These are phyloP conservation scores for Pristionchus mayeri DNA, from an alignment of 2,888 invertebrate species.

Conservation along the genomic window DNA sequence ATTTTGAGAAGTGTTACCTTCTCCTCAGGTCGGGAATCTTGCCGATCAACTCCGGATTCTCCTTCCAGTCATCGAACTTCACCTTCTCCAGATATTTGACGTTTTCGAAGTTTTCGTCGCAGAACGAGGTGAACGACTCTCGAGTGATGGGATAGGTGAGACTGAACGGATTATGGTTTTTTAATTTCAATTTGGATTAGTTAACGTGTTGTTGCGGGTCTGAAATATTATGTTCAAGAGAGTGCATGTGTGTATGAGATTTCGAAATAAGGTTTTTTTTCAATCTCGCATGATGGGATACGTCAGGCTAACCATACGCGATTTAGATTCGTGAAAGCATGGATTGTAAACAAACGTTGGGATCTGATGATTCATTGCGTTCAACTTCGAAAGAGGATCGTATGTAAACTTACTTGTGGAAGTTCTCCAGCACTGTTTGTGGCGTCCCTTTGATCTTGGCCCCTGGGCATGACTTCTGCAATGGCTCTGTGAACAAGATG, in stretches of 20 bases:
- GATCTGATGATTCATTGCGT: no score
- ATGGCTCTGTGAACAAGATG: not conserved
- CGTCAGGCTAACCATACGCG: no score
- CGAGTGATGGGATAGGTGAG: conserved; percentile 57
- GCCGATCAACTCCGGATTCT: conserved; percentile 53
- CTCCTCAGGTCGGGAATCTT: conserved; percentile 55
- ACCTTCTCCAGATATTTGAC: conserved; percentile 57
- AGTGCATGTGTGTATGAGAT: not conserved
- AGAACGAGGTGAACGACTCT: conserved; percentile 61
- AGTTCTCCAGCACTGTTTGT: conserved; percentile 56
- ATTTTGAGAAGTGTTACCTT: no score
- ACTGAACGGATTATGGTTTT: conserved; percentile 51
- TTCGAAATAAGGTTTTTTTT: not conserved
- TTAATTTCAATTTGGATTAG: not conserved
- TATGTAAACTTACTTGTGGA: conserved; percentile 55
- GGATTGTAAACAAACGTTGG: no score
- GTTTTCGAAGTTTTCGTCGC: conserved; percentile 63
- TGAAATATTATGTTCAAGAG: no score
- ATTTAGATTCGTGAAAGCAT: no score
- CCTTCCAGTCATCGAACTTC: conserved; percentile 61
- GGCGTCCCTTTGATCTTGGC: conserved; percentile 56
- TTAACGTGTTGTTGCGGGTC: not conserved
- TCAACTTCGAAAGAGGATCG: no score
- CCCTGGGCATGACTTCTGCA: conserved; percentile 69
- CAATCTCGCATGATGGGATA: no score